Evolutionary conservation across 2,797 vertebrate genomes (phyloP).

Genomic region (Melanotaenia trifasciata): DNA sequence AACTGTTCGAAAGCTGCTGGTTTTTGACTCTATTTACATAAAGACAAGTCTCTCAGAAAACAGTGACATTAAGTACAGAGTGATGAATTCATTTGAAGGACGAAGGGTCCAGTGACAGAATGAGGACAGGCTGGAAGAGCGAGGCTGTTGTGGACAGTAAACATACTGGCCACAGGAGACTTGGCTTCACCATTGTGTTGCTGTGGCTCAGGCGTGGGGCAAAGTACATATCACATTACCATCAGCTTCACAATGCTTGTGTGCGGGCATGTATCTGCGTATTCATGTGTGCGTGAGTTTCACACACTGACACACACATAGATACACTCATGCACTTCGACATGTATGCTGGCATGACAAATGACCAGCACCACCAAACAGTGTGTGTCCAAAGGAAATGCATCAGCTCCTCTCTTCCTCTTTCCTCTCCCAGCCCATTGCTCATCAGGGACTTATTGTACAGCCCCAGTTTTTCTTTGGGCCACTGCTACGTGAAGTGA

Average conservation of each 20-base stretch:
- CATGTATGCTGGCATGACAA: constrained; percentile 53
- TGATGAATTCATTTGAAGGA: constrained; percentile 48
- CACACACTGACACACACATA: not conserved
- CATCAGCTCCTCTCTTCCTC: constrained; percentile 69
- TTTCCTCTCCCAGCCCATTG: constrained; percentile 56
- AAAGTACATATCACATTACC: constrained; percentile 70
- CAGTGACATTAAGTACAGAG: constrained; percentile 20
- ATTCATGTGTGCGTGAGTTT: not conserved
- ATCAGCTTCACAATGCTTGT: constrained; percentile 44
- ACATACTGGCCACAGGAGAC: constrained; percentile 59
- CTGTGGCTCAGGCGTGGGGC: constrained; percentile 38
- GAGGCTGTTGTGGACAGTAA: constrained; percentile 61
- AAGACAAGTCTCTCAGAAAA: constrained; percentile 15
- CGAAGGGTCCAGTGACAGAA: constrained; percentile 70
- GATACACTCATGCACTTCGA: not conserved
- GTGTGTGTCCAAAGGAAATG: constrained; percentile 68
- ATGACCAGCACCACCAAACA: constrained; percentile 48
- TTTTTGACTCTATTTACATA: constrained; percentile 14
- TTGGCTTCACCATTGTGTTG: constrained; percentile 37
- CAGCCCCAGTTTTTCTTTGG: constrained; percentile 39
- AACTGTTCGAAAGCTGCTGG: not conserved
- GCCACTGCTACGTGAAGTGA: constrained; percentile 45
- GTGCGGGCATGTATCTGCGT: not conserved
- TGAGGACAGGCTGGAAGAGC: constrained; percentile 58
- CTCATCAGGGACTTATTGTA: constrained; percentile 67